Percentiles rank a stretch among this genome's conserved stretches.
phyloP scores from a whole-genome alignment of 2,797 vertebrate genomes.

The Strix occidentalis region DNA sequence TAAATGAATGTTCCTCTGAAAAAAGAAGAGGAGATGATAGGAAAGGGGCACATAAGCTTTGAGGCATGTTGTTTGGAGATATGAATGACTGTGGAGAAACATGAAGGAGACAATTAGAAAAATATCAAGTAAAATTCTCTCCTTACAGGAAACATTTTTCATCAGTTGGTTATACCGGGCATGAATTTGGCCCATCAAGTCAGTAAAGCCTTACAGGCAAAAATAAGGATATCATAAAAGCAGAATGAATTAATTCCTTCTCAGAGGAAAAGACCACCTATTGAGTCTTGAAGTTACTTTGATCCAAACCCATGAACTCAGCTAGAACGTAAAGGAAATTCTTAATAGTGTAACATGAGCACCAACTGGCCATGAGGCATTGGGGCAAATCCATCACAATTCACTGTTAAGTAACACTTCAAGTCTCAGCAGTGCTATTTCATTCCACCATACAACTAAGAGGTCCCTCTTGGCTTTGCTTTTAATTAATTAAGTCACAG shows the following conservation, averaged over 20 bases:
- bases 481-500: slow-evolving; percentile 43
- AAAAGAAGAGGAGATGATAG: background rate
- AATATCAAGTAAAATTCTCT: background rate
- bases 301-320: background rate
- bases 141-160: background rate
- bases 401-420: background rate
- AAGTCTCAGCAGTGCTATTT: slow-evolving; percentile 15
- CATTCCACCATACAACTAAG: slow-evolving; percentile 4
- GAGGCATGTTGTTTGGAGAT: background rate
- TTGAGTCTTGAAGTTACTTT: background rate
- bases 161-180: background rate
- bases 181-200: background rate
- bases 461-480: slow-evolving; percentile 29
- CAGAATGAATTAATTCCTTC: slow-evolving; percentile 9
- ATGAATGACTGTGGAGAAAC: background rate
- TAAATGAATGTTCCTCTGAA: background rate
- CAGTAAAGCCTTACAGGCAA: background rate
- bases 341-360: background rate
- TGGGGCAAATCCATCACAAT: background rate
- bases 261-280: background rate
- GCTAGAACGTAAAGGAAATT: background rate
- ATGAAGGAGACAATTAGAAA: background rate
- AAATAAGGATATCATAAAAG: background rate
- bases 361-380: background rate
- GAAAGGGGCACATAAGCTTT: background rate